Evolutionary conservation across 2,888 invertebrate species (phyloP).

Genomic region (Caenorhabditis sp.): DNA sequence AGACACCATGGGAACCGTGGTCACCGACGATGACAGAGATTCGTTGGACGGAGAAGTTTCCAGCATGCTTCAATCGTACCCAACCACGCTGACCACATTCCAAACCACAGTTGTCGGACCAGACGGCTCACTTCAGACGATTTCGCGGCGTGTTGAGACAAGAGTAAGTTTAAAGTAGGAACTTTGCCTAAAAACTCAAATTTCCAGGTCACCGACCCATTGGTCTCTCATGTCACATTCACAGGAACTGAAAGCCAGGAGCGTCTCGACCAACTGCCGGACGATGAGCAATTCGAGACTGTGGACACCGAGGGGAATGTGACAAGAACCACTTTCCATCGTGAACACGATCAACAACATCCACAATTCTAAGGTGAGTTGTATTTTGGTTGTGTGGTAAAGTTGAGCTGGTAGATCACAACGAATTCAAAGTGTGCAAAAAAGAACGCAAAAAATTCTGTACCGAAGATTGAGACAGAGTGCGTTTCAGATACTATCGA

Average conservation of each 20-base stretch:
- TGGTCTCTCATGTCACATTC: slow-evolving; percentile 80
- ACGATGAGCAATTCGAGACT: slow-evolving; percentile 80
- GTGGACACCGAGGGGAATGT: slow-evolving; percentile 82
- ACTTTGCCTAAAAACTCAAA: too few species aligned
- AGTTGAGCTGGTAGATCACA: too few species aligned
- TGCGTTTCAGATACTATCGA: too few species aligned
- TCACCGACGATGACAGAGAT: slow-evolving; percentile 78
- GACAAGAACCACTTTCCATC: slow-evolving; percentile 75
- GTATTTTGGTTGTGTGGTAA: too few species aligned
- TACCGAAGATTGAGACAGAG: too few species aligned
- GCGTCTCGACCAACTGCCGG: slow-evolving; percentile 76
- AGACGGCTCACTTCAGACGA: slow-evolving; percentile 81
- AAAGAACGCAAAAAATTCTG: too few species aligned
- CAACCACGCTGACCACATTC: slow-evolving; percentile 82
- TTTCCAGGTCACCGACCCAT: slow-evolving; percentile 78
- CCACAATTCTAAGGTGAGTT: slow-evolving; percentile 25
- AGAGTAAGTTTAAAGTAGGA: slow-evolving; percentile 72
- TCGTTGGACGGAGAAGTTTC: slow-evolving; percentile 79
- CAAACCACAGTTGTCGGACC: slow-evolving; percentile 78
- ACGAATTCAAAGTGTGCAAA: too few species aligned
- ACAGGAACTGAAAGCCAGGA: slow-evolving; percentile 82
- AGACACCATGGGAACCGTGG: slow-evolving; percentile 79
- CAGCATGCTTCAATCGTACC: slow-evolving; percentile 75
- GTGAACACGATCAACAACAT: slow-evolving; percentile 53
- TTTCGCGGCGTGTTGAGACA: slow-evolving; percentile 82